Conservation (phyloP, 2,797 vertebrate genomes). For the Parotocinclus haroldoi region DNA sequence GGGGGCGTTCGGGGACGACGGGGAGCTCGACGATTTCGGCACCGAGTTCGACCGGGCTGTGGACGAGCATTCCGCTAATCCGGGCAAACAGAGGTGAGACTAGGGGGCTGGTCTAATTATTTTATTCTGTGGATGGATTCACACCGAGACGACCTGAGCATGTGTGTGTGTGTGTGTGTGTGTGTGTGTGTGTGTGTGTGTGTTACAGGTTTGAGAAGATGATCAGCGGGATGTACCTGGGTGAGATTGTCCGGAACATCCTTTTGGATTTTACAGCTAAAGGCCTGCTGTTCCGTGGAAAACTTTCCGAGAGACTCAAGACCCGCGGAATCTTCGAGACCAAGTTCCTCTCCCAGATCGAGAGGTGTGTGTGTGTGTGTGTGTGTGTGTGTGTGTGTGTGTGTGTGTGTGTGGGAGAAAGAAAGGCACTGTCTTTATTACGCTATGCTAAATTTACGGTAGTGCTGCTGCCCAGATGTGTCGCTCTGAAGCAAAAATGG, state of each 20-base stretch:
- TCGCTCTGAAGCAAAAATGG: too few relatives aligned
- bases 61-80: constrained; percentile 80
- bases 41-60: constrained; percentile 81
- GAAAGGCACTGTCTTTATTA: too few relatives aligned
- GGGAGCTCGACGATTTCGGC: constrained; percentile 83
- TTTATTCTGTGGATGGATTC: neutral
- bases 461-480: too few relatives aligned
- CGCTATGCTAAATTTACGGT: too few relatives aligned
- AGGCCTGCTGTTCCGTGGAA: constrained; percentile 89
- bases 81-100: constrained; percentile 83
- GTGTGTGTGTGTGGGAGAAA: neutral
- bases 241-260: constrained; percentile 88
- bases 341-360: constrained; percentile 95
- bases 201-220: constrained; percentile 88
- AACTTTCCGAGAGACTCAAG: constrained; percentile 88
- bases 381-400: constrained; percentile 60
- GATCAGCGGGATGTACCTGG: constrained; percentile 98
- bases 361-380: constrained; percentile 74
- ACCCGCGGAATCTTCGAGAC: constrained; percentile 93
- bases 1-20: constrained; percentile 88
- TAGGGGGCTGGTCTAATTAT: neutral
- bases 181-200: constrained; percentile 23
- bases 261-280: constrained; percentile 86
- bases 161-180: neutral
- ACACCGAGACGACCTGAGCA: too few relatives aligned